These are phyloP conservation scores for Gastrophysa polygoni DNA, from an alignment of 2,888 invertebrate genomes.

Conservation along the genomic window DNA sequence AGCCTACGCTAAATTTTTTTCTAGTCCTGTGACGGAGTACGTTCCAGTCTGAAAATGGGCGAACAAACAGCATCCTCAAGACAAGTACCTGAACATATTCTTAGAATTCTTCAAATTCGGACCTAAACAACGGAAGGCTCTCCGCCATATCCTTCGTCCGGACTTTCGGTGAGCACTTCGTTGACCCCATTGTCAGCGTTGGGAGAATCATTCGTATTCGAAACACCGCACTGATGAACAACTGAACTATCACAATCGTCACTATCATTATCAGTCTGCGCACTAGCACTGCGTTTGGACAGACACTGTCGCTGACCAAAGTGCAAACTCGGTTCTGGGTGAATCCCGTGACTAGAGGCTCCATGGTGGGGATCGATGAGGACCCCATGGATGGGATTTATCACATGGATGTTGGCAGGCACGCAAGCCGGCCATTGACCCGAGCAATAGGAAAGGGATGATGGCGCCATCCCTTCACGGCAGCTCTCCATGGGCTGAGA, in stretches of 20 bases:
- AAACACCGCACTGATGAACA: slow-evolving; percentile 5
- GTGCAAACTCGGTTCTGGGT: neutral
- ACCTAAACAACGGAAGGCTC: slow-evolving; percentile 46
- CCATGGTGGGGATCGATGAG: neutral
- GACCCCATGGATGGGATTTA: slow-evolving; percentile 29
- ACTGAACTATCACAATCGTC: slow-evolving; percentile 31
- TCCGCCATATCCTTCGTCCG: slow-evolving; percentile 51
- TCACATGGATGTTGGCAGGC: slow-evolving; percentile 54
- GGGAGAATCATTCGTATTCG: slow-evolving; percentile 15
- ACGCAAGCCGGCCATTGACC: slow-evolving; percentile 63
- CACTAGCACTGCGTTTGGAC: slow-evolving; percentile 46
- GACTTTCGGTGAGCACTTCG: slow-evolving; percentile 48
- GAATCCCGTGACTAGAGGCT: slow-evolving; percentile 15
- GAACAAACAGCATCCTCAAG: too few relatives aligned
- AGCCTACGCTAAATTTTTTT: too few relatives aligned
- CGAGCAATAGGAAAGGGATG: slow-evolving; percentile 56
- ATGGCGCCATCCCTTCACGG: slow-evolving; percentile 61
- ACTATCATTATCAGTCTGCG: slow-evolving; percentile 48
- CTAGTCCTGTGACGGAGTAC: too few relatives aligned
- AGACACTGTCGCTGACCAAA: slow-evolving; percentile 4
- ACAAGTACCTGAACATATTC: too few relatives aligned
- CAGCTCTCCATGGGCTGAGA: slow-evolving; percentile 22
- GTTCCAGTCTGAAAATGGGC: too few relatives aligned
- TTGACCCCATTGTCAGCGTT: slow-evolving; percentile 34
- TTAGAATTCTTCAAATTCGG: neutral